These are phyloP conservation scores for Megaceryle maxima DNA, from an alignment of 2,113 vertebrate species.

Conservation along the genomic window DNA sequence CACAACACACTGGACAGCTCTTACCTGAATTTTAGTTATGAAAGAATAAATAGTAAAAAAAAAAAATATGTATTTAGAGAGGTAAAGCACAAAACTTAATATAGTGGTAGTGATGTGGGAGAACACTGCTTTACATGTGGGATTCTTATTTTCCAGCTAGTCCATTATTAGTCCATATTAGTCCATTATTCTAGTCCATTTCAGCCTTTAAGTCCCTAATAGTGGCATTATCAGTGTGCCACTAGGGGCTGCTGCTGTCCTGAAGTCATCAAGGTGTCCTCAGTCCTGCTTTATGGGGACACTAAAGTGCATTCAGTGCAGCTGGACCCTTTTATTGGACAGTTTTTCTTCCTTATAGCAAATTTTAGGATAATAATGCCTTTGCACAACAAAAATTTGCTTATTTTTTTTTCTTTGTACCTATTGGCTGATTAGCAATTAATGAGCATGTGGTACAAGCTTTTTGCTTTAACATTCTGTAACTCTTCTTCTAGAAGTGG, in stretches of 20 bases:
- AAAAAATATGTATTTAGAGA: not conserved
- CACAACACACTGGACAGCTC: accelerated
- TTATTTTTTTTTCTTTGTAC: not conserved
- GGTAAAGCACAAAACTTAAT: not conserved
- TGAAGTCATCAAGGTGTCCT: not conserved
- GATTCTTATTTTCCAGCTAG: not conserved
- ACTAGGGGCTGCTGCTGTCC: constrained; percentile 39
- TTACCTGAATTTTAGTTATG: not conserved
- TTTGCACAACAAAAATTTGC: not conserved
- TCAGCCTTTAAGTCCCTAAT: accelerated
- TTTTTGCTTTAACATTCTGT: not conserved
- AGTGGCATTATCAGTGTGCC: not conserved
- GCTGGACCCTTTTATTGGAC: not conserved
- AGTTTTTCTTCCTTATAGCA: not conserved
- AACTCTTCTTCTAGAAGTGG: not conserved
- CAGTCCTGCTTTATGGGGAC: accelerated
- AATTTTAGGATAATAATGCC: not conserved
- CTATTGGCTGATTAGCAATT: not conserved
- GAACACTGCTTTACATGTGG: not conserved
- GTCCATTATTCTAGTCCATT: too few relatives aligned
- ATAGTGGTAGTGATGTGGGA: not conserved
- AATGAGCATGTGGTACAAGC: not conserved
- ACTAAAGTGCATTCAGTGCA: not conserved
- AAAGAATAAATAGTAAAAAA: not conserved
- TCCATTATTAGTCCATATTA: too few relatives aligned